These are phyloP conservation scores for Mormyrus hasselquistii DNA, from an alignment of 2,797 vertebrate species.

Conservation along the genomic window DNA sequence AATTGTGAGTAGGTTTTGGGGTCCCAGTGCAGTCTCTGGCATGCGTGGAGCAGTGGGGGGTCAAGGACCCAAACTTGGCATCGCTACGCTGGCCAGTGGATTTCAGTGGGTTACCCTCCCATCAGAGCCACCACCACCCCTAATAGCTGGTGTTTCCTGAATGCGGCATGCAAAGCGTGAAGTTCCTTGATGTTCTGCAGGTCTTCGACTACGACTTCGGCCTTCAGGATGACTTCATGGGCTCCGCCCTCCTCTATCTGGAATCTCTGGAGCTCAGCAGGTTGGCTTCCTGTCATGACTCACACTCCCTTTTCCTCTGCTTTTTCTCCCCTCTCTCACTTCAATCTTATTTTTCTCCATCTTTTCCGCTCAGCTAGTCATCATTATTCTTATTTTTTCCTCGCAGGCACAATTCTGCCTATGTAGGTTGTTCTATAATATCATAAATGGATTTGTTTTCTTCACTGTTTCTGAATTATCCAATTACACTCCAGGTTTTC, in stretches of 20 bases:
- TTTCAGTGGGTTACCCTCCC: not conserved
- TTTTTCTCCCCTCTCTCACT: too few species aligned
- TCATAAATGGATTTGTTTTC: not conserved
- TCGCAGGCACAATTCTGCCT: not conserved
- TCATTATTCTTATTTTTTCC: not conserved
- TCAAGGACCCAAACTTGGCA: not conserved
- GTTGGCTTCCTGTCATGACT: slow-evolving; percentile 45
- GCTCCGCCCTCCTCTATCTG: slow-evolving; percentile 78
- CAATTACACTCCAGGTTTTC: not conserved
- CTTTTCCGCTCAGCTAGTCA: not conserved
- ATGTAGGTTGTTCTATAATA: not conserved
- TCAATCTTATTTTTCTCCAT: not conserved
- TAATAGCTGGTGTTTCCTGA: not conserved
- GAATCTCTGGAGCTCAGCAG: slow-evolving; percentile 76
- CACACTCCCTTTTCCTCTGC: not conserved
- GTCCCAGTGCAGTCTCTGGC: not conserved
- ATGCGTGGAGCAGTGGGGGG: not conserved
- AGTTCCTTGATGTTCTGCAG: slow-evolving; percentile 46
- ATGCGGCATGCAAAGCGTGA: not conserved
- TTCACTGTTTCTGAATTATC: not conserved
- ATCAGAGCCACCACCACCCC: not conserved
- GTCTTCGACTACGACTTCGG: slow-evolving; percentile 95
- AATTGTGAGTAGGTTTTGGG: not conserved
- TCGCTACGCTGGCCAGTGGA: not conserved
- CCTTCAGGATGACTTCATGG: slow-evolving; percentile 93